Conservation (phyloP, 2,888 invertebrate species). For the Patella ulyssiponensis region DNA sequence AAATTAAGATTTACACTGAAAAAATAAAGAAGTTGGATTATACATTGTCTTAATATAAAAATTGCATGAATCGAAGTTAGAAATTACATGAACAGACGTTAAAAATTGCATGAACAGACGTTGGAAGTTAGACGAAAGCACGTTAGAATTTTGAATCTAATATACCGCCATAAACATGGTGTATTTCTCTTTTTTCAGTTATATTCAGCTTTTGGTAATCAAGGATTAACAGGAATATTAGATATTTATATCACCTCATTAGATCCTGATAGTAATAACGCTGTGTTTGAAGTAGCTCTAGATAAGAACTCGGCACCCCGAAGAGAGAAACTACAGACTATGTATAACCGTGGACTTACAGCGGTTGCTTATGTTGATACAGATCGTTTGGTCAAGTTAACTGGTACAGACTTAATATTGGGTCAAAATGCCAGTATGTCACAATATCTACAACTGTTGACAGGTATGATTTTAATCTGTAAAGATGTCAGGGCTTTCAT, state of each 20-base stretch:
- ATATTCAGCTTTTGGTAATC: constrained; percentile 17
- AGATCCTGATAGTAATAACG: constrained; percentile 19
- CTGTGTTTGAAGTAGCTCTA: constrained; percentile 32
- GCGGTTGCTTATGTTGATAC: constrained; percentile 24
- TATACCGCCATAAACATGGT: too few relatives aligned
- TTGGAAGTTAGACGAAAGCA: too few relatives aligned
- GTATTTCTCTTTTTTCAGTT: constrained; percentile 20
- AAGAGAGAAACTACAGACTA: constrained; percentile 25
- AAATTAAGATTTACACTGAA: too few relatives aligned
- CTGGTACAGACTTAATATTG: constrained; percentile 22
- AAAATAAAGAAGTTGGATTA: too few relatives aligned
- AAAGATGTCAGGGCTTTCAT: too few relatives aligned
- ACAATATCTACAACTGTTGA: constrained; percentile 24
- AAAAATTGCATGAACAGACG: too few relatives aligned
- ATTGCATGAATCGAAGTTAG: too few relatives aligned
- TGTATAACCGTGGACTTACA: constrained; percentile 30
- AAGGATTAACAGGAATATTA: constrained; percentile 28
- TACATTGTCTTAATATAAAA: too few relatives aligned
- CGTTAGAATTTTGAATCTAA: too few relatives aligned
- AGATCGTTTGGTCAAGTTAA: constrained; percentile 30
- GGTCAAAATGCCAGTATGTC: constrained; percentile 30
- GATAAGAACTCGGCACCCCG: constrained; percentile 24
- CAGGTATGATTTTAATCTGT: constrained; percentile 14
- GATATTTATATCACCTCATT: constrained; percentile 22
- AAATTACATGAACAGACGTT: too few relatives aligned